Percentiles rank a stretch among this genome's conserved stretches.
Conservation (phyloP, 2,888 invertebrate genomes). For the Ormyrus pomaceus region DNA sequence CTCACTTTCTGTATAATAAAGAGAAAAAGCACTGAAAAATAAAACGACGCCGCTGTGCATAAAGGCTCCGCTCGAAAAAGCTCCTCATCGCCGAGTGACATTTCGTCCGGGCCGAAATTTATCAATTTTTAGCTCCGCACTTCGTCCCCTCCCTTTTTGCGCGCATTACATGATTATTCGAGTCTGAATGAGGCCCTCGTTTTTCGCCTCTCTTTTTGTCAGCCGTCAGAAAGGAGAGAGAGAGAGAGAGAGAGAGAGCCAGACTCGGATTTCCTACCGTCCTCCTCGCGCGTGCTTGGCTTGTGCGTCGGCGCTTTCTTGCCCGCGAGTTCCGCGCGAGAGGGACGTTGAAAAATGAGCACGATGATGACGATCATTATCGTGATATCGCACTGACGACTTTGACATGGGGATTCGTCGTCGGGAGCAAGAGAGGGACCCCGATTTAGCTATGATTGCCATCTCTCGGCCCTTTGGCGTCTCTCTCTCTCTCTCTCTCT, state of each 20-base stretch:
- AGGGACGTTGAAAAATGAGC: constrained; percentile 54
- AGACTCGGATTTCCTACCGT: constrained; percentile 29
- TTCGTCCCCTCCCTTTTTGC: constrained; percentile 8
- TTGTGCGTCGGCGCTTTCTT: not conserved
- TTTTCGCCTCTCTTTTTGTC: not conserved
- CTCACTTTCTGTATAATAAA: no score
- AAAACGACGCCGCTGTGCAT: no score
- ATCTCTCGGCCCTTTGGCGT: constrained; percentile 42
- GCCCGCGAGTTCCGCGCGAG: not conserved
- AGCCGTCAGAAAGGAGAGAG: not conserved
- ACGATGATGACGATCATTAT: constrained; percentile 57
- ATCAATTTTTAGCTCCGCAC: no score
- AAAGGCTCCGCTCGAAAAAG: no score
- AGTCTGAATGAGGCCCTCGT: constrained; percentile 11
- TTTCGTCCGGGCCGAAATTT: no score
- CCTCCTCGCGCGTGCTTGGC: constrained; percentile 45
- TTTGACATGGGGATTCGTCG: constrained; percentile 53
- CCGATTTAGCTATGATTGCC: constrained; percentile 53
- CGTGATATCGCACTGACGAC: constrained; percentile 54
- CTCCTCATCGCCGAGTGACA: no score
- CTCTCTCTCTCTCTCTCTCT: no score
- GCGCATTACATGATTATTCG: constrained; percentile 44
- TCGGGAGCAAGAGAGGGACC: constrained; percentile 1
- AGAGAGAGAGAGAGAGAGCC: constrained; percentile 7
- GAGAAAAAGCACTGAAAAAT: no score